Evolutionary conservation across 1,140 invertebrate genomes (phyloP), one percentile per base, ranked within the genome.

Genomic region (Ceratosolen solmsi): DNA sequence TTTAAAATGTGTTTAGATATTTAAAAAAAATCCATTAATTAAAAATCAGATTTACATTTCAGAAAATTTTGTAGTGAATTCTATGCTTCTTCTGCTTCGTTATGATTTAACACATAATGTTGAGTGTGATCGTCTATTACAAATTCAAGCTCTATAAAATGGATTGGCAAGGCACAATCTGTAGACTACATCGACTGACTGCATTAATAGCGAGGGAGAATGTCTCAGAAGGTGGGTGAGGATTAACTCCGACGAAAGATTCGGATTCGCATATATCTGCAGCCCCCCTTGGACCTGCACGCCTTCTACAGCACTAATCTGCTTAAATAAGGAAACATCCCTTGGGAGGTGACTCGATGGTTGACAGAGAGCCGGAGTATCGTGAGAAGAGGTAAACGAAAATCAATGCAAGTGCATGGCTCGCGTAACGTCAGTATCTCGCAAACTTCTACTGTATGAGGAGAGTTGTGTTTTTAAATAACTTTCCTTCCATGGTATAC

Each of bases 301-400:
- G 7, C 82, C 36, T 25, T 27, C 13, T 58, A 51, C 60, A 68
- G 7, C 38, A 70, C 68, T 78, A 82, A 82, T 82, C 76, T 76
- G 60, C 75, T 82, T 82, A 82, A 82, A 82, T 76, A 82, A 82
- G 72, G 80, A 76, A 82, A 76, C 73, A 76, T 82, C 80, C 80
- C 72, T 58, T 17, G 73, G 46, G 49, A 46, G 51, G n/a, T 27
- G 51, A 60, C 33, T n/a, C 49, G 49, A 82, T 70, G n/a, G 15
- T 25, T 68, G 68, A 15, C 4, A 33, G 46, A 46, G 72, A 68
- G 63, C 41, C 68, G 68, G 54, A n/a, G 17, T 25, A 60, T 2
- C n/a, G 11, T 33, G 8, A 71, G 63, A 27, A n/a, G 76, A 46
- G n/a, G n/a, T 76, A 56, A 76, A 82, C 51, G 80, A 82, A 76